Conservation (phyloP, 2,888 invertebrate species). For the Periphyllus acericola region DNA sequence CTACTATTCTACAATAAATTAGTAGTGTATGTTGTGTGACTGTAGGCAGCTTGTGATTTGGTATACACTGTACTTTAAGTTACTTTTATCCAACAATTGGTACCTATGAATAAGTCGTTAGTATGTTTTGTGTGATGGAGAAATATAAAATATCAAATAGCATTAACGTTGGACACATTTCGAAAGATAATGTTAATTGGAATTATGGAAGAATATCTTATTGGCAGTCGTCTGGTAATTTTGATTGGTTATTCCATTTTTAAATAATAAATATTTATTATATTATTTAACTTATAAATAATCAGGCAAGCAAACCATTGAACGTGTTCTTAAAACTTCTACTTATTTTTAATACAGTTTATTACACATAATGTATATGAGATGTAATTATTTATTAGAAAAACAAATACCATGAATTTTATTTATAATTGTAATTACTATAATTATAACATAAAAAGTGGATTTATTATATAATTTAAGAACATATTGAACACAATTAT, state of each 20-base stretch:
- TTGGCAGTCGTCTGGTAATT: constrained; percentile 14
- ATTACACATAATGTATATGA: too few relatives aligned
- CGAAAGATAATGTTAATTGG: constrained; percentile 12
- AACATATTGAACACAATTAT: too few relatives aligned
- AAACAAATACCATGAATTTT: too few relatives aligned
- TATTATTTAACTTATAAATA: too few relatives aligned
- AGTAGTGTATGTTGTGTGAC: background rate
- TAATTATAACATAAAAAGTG: too few relatives aligned
- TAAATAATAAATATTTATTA: background rate
- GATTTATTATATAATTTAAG: too few relatives aligned
- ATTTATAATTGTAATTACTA: too few relatives aligned
- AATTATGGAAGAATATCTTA: constrained; percentile 18
- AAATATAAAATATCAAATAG: background rate
- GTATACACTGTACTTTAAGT: background rate
- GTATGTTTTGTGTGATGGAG: background rate
- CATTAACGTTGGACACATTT: background rate
- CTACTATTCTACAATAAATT: background rate
- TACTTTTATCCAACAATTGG: background rate
- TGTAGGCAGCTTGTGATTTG: background rate
- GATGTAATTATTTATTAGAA: too few relatives aligned
- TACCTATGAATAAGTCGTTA: too few relatives aligned
- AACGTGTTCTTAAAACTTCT: too few relatives aligned
- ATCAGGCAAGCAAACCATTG: too few relatives aligned
- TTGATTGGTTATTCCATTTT: background rate
- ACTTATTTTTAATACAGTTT: too few relatives aligned